phyloP scores from a whole-genome alignment of 64 coral and sea anemone species.

The Montipora cactus region DNA sequence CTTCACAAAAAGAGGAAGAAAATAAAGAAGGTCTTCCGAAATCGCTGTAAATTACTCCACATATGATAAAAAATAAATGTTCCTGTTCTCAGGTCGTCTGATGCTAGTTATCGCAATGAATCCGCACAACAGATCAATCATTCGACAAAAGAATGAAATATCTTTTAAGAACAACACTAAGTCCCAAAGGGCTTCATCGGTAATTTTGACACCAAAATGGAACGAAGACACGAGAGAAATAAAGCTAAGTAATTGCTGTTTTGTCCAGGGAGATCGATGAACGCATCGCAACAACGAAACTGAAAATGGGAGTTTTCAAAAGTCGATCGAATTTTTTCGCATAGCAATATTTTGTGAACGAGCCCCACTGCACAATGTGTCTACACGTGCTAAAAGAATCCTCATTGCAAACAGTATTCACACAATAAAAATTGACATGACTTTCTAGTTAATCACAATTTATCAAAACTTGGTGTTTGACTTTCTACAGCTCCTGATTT shows the following conservation, averaged over 20 bases:
- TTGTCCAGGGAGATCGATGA: neutral
- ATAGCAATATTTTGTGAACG: neutral
- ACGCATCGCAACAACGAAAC: conserved; percentile 6
- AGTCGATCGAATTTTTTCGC: conserved; percentile 8
- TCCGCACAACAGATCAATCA: too few species aligned
- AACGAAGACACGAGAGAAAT: conserved; percentile 16
- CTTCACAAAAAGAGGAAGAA: conserved; percentile 6
- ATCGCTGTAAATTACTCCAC: conserved; percentile 28
- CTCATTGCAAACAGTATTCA: conserved; percentile 39
- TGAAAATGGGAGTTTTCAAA: conserved; percentile 4
- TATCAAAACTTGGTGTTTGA: conserved; percentile 46
- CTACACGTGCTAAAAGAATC: conserved; percentile 28
- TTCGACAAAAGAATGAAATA: too few species aligned
- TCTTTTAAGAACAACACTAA: neutral
- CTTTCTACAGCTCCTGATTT: conserved; percentile 17
- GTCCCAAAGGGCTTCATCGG: conserved; percentile 15
- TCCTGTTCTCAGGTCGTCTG: too few species aligned
- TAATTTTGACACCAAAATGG: neutral
- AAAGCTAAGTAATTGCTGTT: neutral
- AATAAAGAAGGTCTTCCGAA: conserved; percentile 6
- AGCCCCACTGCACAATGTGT: conserved; percentile 13
- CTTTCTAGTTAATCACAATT: conserved; percentile 28
- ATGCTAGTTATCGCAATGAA: too few species aligned
- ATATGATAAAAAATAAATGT: too few species aligned
- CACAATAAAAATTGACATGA: conserved; percentile 28